phyloP scores from a whole-genome alignment of 2,113 vertebrate genomes.

The Podocnemis expansa region DNA sequence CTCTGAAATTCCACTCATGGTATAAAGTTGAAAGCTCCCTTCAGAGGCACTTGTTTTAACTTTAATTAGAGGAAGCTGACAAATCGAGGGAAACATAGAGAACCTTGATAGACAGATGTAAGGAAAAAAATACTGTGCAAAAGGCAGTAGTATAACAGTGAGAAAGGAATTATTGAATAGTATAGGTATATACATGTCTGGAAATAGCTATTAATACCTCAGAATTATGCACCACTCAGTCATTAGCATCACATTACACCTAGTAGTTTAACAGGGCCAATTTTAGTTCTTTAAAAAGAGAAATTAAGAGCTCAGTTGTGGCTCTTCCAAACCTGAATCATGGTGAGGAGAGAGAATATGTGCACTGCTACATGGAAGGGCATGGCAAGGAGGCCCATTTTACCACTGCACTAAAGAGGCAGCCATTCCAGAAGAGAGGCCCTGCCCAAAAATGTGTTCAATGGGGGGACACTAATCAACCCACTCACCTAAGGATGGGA shows the following conservation, averaged over 20 bases:
- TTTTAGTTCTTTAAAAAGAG: constrained; percentile 44
- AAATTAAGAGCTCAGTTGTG: constrained; percentile 60
- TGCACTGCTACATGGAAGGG: background rate
- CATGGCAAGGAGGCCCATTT: background rate
- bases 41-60: constrained; percentile 29
- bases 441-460: background rate
- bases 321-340: background rate
- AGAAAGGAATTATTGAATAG: constrained; percentile 60
- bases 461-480: background rate
- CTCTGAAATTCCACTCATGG: background rate
- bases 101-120: background rate
- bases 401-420: background rate
- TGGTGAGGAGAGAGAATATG: constrained; percentile 22
- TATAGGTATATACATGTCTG: constrained; percentile 33
- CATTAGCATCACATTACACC: constrained; percentile 62
- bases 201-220: constrained; percentile 61
- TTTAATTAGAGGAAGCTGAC: background rate
- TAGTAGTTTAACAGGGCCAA: constrained; percentile 56
- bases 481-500: background rate
- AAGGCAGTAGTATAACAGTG: constrained; percentile 31
- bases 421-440: background rate
- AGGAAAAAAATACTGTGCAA: constrained; percentile 29
- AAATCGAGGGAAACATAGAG: constrained; percentile 23
- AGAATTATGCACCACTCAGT: constrained; percentile 53
- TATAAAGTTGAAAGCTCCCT: constrained; percentile 1